Evolutionary conservation across 2,797 vertebrate species (phyloP).

Genomic region (Artibeus jamaicensis): DNA sequence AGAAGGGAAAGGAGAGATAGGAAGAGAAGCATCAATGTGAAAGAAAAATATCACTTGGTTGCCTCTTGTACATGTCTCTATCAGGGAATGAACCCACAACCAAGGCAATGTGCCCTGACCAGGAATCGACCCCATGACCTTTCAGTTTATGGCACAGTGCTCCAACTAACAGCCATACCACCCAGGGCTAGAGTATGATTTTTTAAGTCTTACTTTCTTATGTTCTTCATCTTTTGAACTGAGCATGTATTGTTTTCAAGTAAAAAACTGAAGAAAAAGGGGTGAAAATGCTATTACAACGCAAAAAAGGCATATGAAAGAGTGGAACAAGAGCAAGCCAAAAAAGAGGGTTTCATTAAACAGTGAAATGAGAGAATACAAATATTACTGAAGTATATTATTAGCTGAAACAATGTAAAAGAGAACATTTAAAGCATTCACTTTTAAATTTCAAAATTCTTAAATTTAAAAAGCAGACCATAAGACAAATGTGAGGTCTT

Average conservation of each 20-base stretch:
- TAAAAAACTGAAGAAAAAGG: not conserved
- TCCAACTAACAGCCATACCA: not conserved
- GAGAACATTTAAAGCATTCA: not conserved
- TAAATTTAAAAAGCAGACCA: not conserved
- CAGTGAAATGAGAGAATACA: constrained; percentile 17
- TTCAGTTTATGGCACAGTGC: not conserved
- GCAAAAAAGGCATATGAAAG: not conserved
- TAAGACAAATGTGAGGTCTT: not conserved
- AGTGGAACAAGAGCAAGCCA: not conserved
- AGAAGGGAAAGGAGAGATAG: not conserved
- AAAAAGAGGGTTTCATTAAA: constrained; percentile 27
- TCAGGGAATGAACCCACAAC: no score
- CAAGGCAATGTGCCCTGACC: no score
- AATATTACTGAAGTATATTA: not conserved
- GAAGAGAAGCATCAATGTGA: no score
- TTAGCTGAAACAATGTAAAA: constrained; percentile 34
- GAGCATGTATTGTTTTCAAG: constrained; percentile 4
- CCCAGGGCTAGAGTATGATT: not conserved
- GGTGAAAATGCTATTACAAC: constrained; percentile 9
- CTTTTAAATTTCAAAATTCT: constrained; percentile 27
- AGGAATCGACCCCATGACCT: not conserved
- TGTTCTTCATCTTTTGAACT: constrained; percentile 38
- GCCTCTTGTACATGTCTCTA: no score
- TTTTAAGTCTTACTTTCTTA: not conserved
- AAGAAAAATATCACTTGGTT: no score